Conservation (phyloP, 2,113 vertebrate species). For the Psammodynastes pulverulentus region DNA sequence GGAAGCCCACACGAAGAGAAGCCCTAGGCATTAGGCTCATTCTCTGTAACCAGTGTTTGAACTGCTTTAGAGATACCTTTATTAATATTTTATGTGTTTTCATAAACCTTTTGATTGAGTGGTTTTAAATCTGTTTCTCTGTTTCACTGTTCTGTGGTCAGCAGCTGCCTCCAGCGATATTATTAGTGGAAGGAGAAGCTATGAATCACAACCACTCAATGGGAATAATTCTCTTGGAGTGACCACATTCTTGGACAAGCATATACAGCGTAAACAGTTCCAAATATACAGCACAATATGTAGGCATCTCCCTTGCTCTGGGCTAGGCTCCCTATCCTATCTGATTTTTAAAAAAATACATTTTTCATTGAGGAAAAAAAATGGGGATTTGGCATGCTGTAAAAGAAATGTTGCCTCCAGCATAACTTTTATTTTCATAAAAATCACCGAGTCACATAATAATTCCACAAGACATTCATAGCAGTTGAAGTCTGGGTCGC, state of each 20-base stretch:
- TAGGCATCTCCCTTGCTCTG: not conserved
- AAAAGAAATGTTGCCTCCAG: not conserved
- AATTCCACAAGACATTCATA: not conserved
- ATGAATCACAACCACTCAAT: not conserved
- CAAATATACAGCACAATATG: not conserved
- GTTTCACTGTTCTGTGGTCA: not conserved
- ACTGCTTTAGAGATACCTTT: not conserved
- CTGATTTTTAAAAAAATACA: not conserved
- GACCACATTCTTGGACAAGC: not conserved
- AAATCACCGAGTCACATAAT: not conserved
- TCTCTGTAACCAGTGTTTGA: not conserved
- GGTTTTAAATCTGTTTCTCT: not conserved
- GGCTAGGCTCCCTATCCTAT: not conserved
- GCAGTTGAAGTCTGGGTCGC: not conserved
- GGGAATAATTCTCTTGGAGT: not conserved
- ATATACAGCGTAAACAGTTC: not conserved
- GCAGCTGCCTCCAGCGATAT: not conserved
- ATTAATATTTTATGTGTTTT: not conserved
- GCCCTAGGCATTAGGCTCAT: not conserved
- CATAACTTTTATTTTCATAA: not conserved
- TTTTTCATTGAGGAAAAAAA: not conserved
- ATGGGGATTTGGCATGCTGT: not conserved
- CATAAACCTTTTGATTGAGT: not conserved
- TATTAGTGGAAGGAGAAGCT: not conserved
- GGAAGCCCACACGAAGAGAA: not conserved